These are phyloP conservation scores for Eurypyga helias DNA, from an alignment of 2,113 vertebrate species.

Conservation along the genomic window DNA sequence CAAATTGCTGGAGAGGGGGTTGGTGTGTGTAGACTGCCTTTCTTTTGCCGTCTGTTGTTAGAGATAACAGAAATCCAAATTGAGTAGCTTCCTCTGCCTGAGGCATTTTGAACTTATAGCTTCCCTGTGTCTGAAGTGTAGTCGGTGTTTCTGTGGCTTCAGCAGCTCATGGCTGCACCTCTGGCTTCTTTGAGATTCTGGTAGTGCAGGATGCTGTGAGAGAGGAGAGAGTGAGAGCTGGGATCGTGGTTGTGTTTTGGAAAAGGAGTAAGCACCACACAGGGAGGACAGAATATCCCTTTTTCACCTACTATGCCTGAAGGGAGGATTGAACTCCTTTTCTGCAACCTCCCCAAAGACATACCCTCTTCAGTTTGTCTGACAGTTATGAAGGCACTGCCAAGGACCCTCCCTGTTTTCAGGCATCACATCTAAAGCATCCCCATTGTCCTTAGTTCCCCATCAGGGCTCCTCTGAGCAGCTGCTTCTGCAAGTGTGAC, in stretches of 20 bases:
- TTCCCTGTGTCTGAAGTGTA: not conserved
- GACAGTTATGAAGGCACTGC: not conserved
- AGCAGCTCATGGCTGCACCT: not conserved
- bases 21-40: not conserved
- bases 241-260: not conserved
- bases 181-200: not conserved
- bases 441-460: not conserved
- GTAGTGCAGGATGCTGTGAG: not conserved
- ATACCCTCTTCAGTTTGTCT: not conserved
- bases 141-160: not conserved
- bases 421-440: not conserved
- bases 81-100: not conserved
- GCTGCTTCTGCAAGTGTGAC: fast-evolving
- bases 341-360: not conserved
- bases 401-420: not conserved
- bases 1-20: not conserved
- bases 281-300: not conserved
- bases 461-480: not conserved
- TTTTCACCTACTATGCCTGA: not conserved
- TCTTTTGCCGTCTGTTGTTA: not conserved
- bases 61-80: not conserved
- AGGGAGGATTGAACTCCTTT: not conserved
- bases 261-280: not conserved
- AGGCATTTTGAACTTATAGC: not conserved
- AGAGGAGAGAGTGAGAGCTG: not conserved